phyloP scores from a whole-genome alignment of 2,888 invertebrate species.

The Marronus borbonicus region DNA sequence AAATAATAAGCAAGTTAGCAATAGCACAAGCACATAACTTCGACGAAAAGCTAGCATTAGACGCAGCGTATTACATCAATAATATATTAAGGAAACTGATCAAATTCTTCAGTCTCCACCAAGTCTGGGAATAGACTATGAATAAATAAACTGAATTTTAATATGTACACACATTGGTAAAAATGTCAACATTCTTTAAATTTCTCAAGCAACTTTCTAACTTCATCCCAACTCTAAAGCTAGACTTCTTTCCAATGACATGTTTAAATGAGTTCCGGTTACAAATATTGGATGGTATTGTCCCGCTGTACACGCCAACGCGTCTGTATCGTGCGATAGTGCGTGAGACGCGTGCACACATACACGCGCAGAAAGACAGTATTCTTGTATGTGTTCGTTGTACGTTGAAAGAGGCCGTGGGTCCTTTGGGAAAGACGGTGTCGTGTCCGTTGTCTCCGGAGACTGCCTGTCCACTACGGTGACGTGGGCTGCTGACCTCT shows the following conservation, averaged over 20 bases:
- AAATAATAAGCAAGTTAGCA: too few relatives aligned
- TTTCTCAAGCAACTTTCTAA: constrained; percentile 10
- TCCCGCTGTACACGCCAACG: constrained; percentile 54
- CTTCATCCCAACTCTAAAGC: not conserved
- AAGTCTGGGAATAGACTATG: too few relatives aligned
- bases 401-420: constrained; percentile 59
- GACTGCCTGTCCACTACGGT: constrained; percentile 65
- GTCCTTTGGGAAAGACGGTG: constrained; percentile 61
- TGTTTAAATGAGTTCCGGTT: constrained; percentile 62
- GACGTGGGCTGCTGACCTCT: constrained; percentile 67
- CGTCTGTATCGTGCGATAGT: constrained; percentile 5
- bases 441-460: constrained; percentile 64
- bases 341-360: constrained; percentile 8
- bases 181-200: constrained; percentile 3
- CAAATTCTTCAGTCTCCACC: too few relatives aligned
- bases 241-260: constrained; percentile 53
- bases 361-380: constrained; percentile 25
- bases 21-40: too few relatives aligned
- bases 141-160: too few relatives aligned
- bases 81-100: too few relatives aligned
- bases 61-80: too few relatives aligned
- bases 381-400: constrained; percentile 37
- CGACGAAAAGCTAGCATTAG: too few relatives aligned
- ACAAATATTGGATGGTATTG: constrained; percentile 62
- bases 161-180: not conserved